Percentiles rank a stretch among this genome's conserved stretches.
These are phyloP conservation scores for Gastrophysa polygoni DNA, from an alignment of 2,888 invertebrate genomes.

Conservation along the genomic window DNA sequence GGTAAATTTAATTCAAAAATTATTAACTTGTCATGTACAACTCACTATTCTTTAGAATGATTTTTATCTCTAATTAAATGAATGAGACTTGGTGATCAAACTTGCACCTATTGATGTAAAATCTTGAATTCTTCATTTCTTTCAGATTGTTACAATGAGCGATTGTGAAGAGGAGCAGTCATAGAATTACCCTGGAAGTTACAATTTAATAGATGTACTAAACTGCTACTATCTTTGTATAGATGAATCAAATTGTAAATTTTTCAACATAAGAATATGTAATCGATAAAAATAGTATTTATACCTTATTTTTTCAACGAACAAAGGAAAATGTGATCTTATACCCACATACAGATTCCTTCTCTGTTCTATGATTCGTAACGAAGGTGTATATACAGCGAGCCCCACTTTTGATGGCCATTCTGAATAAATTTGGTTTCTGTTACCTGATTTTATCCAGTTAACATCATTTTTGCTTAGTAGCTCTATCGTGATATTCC, in stretches of 20 bases:
- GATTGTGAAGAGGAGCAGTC: slow-evolving; percentile 33
- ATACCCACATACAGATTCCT: slow-evolving; percentile 36
- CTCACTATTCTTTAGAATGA: too few relatives aligned
- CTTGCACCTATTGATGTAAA: background rate
- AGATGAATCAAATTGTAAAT: slow-evolving; percentile 36
- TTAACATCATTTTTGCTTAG: too few relatives aligned
- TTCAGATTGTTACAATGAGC: slow-evolving; percentile 34
- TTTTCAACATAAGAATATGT: slow-evolving; percentile 37
- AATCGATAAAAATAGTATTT: slow-evolving; percentile 38
- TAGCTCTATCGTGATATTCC: too few relatives aligned
- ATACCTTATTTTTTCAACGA: slow-evolving; percentile 44
- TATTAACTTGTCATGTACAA: too few relatives aligned
- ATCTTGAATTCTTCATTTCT: slow-evolving; percentile 4
- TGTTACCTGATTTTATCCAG: too few relatives aligned
- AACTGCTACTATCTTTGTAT: slow-evolving; percentile 29
- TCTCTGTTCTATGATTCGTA: slow-evolving; percentile 31
- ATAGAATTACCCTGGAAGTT: slow-evolving; percentile 19
- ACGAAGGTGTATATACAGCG: slow-evolving; percentile 18
- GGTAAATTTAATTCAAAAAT: too few relatives aligned
- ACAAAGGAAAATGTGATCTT: slow-evolving; percentile 40
- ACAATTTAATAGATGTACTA: slow-evolving; percentile 40
- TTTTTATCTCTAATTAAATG: too few relatives aligned
- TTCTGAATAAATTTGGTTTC: too few relatives aligned
- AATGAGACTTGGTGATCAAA: too few relatives aligned
- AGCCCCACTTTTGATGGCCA: too few relatives aligned